These are phyloP conservation scores for Ariopsis seemanni DNA, from an alignment of 2,113 vertebrate species.

Conservation along the genomic window DNA sequence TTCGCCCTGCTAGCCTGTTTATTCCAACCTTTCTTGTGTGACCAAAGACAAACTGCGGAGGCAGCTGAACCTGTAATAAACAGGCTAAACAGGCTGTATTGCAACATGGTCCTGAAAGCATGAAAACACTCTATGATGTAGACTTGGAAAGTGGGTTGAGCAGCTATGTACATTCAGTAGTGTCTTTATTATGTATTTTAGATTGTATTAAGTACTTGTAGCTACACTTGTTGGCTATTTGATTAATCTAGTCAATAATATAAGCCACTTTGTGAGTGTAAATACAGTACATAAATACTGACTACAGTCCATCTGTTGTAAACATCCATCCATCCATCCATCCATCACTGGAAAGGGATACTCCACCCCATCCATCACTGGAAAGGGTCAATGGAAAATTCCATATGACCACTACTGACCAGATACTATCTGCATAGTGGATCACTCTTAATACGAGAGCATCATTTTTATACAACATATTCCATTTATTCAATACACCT, in stretches of 20 bases:
- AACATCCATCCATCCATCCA: no score
- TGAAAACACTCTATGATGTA: background rate
- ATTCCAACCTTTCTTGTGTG: background rate
- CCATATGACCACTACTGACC: background rate
- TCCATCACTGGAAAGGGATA: no score
- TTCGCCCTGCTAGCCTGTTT: no score
- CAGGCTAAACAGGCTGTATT: background rate
- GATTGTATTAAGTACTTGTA: background rate
- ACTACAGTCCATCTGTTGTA: no score
- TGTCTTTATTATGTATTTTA: background rate
- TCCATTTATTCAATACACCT: no score
- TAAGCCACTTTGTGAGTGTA: background rate
- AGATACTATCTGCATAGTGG: background rate
- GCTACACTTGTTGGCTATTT: background rate
- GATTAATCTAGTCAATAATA: background rate
- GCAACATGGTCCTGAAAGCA: background rate
- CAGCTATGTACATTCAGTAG: background rate
- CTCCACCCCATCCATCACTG: background rate
- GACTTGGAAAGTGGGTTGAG: background rate
- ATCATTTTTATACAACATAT: background rate
- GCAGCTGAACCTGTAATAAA: conserved; percentile 15
- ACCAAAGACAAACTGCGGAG: background rate
- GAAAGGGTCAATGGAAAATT: background rate
- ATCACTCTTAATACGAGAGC: background rate
- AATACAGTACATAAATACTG: background rate